Conservation (phyloP, 2,888 invertebrate species). For the Diarsia rubi region DNA sequence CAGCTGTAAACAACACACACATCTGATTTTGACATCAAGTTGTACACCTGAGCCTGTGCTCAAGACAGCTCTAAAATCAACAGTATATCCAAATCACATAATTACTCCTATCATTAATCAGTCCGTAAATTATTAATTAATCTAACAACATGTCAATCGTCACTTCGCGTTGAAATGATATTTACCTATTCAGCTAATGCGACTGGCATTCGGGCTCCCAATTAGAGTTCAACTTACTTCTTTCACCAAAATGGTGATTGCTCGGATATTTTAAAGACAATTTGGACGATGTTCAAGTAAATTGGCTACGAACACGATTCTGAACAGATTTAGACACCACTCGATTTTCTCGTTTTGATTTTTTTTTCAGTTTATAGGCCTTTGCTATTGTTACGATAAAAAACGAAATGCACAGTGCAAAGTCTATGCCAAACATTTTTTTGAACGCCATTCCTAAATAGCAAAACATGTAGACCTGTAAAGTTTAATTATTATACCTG, state of each 20-base stretch:
- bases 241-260: constrained; percentile 61
- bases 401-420: constrained; percentile 11
- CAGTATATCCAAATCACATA: constrained; percentile 35
- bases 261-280: constrained; percentile 56
- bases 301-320: constrained; percentile 50
- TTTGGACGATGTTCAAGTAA: constrained; percentile 54
- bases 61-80: constrained; percentile 7
- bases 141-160: constrained; percentile 44
- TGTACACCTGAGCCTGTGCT: constrained; percentile 16
- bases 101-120: constrained; percentile 34
- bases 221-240: constrained; percentile 58
- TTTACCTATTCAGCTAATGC: constrained; percentile 47
- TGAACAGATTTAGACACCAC: constrained; percentile 37
- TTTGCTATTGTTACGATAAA: constrained; percentile 8
- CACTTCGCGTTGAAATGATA: constrained; percentile 43
- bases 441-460: too few species aligned
- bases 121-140: constrained; percentile 47
- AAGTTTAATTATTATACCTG: too few species aligned
- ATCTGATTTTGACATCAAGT: not conserved
- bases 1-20: not conserved
- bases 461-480: too few species aligned
- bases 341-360: constrained; percentile 34
- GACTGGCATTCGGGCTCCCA: constrained; percentile 40
- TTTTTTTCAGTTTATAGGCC: constrained; percentile 21
- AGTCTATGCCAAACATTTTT: too few species aligned